These are phyloP conservation scores for Arge pagana DNA, from an alignment of 2,888 invertebrate species.

Conservation along the genomic window DNA sequence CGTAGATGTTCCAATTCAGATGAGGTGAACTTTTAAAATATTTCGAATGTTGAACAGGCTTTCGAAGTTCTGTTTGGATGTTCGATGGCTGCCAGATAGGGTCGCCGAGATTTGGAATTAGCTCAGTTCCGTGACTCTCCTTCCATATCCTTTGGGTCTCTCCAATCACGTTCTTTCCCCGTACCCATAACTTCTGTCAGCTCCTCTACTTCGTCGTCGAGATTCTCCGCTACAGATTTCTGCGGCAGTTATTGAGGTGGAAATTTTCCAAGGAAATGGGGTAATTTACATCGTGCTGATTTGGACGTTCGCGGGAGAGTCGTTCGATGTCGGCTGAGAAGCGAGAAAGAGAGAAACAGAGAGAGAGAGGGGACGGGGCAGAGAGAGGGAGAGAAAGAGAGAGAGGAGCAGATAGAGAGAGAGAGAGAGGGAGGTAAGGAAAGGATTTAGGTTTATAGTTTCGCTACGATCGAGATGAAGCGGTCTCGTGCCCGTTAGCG, in stretches of 20 bases:
- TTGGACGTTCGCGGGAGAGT: too few relatives aligned
- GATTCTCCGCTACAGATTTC: too few relatives aligned
- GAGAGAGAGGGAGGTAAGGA: too few relatives aligned
- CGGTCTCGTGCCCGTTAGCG: too few relatives aligned
- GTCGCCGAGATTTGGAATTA: constrained; percentile 19
- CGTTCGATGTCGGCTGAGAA: too few relatives aligned
- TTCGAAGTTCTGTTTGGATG: constrained; percentile 4
- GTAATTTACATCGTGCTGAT: constrained; percentile 21
- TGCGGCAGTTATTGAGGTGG: constrained; percentile 4
- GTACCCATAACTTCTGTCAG: background rate
- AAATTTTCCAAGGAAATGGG: too few relatives aligned
- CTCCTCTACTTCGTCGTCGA: background rate
- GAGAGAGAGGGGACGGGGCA: too few relatives aligned
- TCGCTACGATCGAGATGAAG: too few relatives aligned
- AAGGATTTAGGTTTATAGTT: too few relatives aligned
- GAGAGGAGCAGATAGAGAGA: too few relatives aligned
- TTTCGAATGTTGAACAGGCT: constrained; percentile 39
- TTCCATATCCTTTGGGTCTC: background rate
- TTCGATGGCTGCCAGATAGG: constrained; percentile 29
- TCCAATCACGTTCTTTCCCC: constrained; percentile 1
- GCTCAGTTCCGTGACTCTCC: constrained; percentile 22
- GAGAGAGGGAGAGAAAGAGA: too few relatives aligned
- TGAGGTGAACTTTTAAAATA: constrained; percentile 46
- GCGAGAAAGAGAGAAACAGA: background rate
- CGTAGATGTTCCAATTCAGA: constrained; percentile 47